Percentiles rank a stretch among this genome's conserved stretches.
phyloP scores from a whole-genome alignment of 2,113 vertebrate species.

The Craseonycteris thonglongyai region DNA sequence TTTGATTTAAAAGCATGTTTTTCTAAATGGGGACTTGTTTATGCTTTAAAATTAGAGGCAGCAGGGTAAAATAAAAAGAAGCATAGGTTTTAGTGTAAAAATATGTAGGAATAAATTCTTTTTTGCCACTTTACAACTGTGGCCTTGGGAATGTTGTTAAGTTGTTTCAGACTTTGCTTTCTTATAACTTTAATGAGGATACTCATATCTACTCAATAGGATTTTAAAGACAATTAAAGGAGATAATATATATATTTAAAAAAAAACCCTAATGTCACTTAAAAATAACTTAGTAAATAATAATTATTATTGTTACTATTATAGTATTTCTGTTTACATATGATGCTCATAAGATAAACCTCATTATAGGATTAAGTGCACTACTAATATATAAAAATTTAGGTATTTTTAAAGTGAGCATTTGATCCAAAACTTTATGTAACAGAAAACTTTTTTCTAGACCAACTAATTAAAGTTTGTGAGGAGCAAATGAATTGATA shows the following conservation, averaged over 20 bases:
- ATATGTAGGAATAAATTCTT: neutral
- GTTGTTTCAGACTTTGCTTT: neutral
- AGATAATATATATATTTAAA: neutral
- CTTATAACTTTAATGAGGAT: neutral
- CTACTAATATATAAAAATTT: neutral
- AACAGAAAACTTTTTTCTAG: neutral
- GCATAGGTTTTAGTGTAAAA: neutral
- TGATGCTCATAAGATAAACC: neutral
- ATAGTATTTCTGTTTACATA: neutral
- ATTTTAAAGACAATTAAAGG: neutral
- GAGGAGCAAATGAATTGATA: neutral
- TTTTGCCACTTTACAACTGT: neutral
- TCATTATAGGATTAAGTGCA: neutral
- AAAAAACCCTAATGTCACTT: neutral
- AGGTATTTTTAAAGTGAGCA: neutral
- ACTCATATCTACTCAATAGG: neutral
- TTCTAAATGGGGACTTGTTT: constrained; percentile 37
- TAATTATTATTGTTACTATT: neutral
- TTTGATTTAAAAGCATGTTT: constrained; percentile 56
- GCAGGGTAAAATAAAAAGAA: constrained; percentile 11
- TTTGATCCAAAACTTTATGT: neutral
- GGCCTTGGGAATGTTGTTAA: neutral
- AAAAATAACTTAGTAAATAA: neutral
- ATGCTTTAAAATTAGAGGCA: constrained; percentile 55
- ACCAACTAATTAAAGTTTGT: neutral